Conservation (phyloP, 2,888 invertebrate genomes). For the Digitonthophagus gazella region DNA sequence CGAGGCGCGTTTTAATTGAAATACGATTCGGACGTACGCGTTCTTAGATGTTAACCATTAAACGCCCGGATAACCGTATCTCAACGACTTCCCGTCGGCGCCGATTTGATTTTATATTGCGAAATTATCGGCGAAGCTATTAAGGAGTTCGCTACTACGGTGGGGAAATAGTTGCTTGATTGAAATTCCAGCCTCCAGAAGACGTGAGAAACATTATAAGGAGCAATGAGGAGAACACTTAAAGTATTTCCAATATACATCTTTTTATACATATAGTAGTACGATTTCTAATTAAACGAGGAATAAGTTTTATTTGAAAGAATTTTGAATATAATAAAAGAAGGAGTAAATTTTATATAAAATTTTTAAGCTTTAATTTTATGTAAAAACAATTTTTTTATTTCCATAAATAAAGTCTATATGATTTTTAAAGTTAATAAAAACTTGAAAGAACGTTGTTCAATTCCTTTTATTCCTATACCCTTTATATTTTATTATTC, state of each 20-base stretch:
- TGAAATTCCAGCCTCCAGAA: conserved; percentile 35
- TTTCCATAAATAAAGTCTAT: no score
- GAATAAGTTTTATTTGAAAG: no score
- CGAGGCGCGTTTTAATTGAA: neutral
- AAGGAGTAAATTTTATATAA: no score
- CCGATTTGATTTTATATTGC: conserved; percentile 29
- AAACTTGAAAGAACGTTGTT: no score
- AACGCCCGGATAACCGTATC: neutral
- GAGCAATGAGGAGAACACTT: neutral
- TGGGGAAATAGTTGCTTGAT: conserved; percentile 36
- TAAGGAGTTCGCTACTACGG: conserved; percentile 28
- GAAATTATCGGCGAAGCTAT: conserved; percentile 33
- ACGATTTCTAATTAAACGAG: neutral
- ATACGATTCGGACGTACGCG: conserved; percentile 12
- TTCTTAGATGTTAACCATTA: conserved; percentile 1
- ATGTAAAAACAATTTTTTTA: no score
- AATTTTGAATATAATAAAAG: no score
- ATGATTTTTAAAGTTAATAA: no score
- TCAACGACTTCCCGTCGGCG: neutral
- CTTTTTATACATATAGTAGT: neutral
- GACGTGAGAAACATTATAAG: conserved; percentile 30
- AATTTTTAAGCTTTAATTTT: no score
- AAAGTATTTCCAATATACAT: neutral
- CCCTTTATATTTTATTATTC: no score
- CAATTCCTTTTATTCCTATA: no score